Conservation (phyloP, 1,140 invertebrate species). For the Trachymyrmex cornetzi region DNA sequence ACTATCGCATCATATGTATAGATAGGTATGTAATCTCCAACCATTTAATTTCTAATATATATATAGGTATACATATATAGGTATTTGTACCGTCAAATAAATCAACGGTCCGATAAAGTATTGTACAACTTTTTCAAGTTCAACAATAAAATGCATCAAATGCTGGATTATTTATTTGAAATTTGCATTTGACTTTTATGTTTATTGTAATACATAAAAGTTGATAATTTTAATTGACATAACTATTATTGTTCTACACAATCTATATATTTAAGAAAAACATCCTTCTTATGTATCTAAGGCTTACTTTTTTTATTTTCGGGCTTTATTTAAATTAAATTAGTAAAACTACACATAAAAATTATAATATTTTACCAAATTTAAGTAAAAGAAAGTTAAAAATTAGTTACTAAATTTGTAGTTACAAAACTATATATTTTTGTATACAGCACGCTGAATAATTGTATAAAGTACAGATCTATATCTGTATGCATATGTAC, state of each 20-base stretch:
- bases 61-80: conserved; percentile 20
- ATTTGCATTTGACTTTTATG: background rate
- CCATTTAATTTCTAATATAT: conserved; percentile 40
- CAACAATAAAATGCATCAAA: background rate
- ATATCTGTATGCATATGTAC: too few relatives aligned
- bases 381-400: background rate
- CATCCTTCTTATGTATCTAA: background rate
- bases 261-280: background rate
- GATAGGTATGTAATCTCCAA: conserved; percentile 28
- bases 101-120: conserved; percentile 43
- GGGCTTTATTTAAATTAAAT: background rate
- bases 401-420: background rate
- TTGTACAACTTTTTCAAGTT: conserved; percentile 12
- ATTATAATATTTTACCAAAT: background rate
- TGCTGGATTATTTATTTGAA: conserved; percentile 25
- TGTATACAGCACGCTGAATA: too few relatives aligned
- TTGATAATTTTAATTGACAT: background rate
- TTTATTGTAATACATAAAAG: background rate
- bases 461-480: too few relatives aligned
- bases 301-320: background rate
- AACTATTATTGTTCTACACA: background rate
- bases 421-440: background rate
- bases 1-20: conserved; percentile 34
- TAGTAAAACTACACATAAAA: background rate
- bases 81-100: conserved; percentile 35